These are phyloP conservation scores for Drosophila parthenogenetica DNA, from an alignment of 2,888 invertebrate genomes.

Conservation along the genomic window DNA sequence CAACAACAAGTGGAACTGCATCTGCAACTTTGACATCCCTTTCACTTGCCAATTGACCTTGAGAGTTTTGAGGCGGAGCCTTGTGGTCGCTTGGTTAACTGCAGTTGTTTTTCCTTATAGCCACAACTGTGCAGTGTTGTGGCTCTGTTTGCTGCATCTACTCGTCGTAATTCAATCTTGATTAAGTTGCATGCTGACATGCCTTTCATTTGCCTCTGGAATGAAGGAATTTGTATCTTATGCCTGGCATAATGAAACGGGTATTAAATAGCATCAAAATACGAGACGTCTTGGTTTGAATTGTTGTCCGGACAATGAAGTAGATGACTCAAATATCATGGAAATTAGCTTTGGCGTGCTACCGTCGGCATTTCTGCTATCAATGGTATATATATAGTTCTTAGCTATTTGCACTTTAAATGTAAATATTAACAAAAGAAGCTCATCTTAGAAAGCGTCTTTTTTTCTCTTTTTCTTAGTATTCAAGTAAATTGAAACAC, in stretches of 20 bases:
- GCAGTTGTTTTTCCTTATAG: slow-evolving; percentile 19
- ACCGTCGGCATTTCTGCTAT: not conserved
- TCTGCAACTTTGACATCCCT: slow-evolving; percentile 56
- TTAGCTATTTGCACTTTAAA: too few relatives aligned
- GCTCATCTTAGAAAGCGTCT: too few relatives aligned
- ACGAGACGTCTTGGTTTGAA: slow-evolving; percentile 2
- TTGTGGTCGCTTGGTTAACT: slow-evolving; percentile 17
- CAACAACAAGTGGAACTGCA: slow-evolving; percentile 30
- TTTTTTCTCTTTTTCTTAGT: too few relatives aligned
- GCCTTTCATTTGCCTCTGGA: not conserved
- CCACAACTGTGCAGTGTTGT: not conserved
- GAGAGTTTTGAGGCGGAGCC: slow-evolving; percentile 32
- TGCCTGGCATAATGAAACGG: slow-evolving; percentile 1
- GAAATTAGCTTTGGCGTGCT: not conserved
- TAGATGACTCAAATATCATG: not conserved
- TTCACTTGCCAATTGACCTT: slow-evolving; percentile 77
- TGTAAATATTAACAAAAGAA: too few relatives aligned
- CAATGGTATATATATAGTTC: too few relatives aligned
- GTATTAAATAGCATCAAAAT: slow-evolving; percentile 1
- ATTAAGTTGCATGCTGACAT: slow-evolving; percentile 25
- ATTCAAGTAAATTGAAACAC: too few relatives aligned
- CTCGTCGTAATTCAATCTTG: slow-evolving; percentile 22
- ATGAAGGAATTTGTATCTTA: not conserved
- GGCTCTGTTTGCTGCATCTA: slow-evolving; percentile 4
- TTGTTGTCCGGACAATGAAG: not conserved